Base-by-base conservation (phyloP, 1,140 invertebrate species). In the Lepidotrigona ventralis region DNA sequence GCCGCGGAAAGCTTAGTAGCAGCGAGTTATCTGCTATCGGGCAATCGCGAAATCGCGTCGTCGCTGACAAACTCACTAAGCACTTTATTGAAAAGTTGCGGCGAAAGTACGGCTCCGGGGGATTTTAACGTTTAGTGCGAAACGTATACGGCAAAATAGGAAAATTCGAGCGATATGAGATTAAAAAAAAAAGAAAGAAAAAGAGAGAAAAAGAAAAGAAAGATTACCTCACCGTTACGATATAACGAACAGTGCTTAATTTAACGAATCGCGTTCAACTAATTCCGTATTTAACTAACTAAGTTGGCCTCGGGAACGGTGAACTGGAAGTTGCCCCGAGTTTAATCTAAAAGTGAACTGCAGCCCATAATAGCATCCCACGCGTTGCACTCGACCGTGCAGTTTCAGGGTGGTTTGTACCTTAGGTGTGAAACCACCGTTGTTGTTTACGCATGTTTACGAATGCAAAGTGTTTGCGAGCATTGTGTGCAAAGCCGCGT, bases 391-490 rank as follows among this genome's bases (percentile, higher is more conserved):
- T 21, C 64, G 64, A 63, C 26, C 19, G 58, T 33, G 39, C 58
- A 69, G 66, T 75, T 88, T 86, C 73, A 63, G 81, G 64, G 53
- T 54, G 33, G 88, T 58, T 89, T 79, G 87, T 88, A 86, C 85
- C 81, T 85, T 87, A 93, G 92, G 93, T 93, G 93, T 91, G 93
- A 94, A 94, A 92, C 91, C 91, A 81, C 86, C 82, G 90, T 89
- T 89, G 90, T 91, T 93, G 92, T 94, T 94, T 93, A 93, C 92
- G 90, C 91, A 89, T 93, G 92, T 94, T 94, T 94, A 93, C 92
- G 91, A 93, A 94, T 94, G 93, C 92, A 94, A 93, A 93, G 93
- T 93, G 93, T 93, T 94, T 94, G 92, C 93, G 83, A 91, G 93
- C 90, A 93, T 93, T 93, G 92, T 93, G 89, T 93, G 89, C 89